Evolutionary conservation across 1,140 invertebrate genomes (phyloP), one percentile per base, ranked within the genome.

Genomic region (Octopus bimaculoides): DNA sequence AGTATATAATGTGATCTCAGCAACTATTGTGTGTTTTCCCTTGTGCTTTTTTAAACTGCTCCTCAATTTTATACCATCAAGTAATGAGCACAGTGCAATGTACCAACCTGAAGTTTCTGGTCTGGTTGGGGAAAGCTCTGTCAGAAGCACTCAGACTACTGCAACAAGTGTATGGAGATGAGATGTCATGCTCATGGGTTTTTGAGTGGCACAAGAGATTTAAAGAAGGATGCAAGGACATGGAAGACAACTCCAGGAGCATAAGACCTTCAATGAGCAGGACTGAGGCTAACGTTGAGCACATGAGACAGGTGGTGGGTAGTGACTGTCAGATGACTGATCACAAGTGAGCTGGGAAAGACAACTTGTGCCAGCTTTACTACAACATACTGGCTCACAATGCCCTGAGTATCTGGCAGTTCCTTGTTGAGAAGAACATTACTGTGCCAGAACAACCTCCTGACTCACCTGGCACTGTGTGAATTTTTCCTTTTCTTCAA

Each of bases 191-290:
- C 26, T 41, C 26, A 41, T 41, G 26, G 26, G 26, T 41, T 41
- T 41, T 41, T 41, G 26, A 41, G 26, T 41, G 61, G 61, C 61
- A n/a, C 1, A 66, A 66, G 61, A 66, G 61, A n/a, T 66, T 66
- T n/a, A 66, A 66, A 66, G 61, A 66, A n/a, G 61, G 61, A 66
- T n/a, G n/a, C n/a, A n/a, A 66, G 61, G 61, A 66, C 61, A 66
- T 66, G 61, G 61, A 66, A 66, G 61, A 66, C 61, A n/a, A 66
- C 61, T n/a, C 61, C 61, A 66, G 61, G 61, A 66, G n/a, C n/a
- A n/a, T 1, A 66, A 66, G 61, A n/a, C 61, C 61, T 66, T 66
- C 61, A 66, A 66, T 66, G 61, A 66, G 61, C 61, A 66, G 12
- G 61, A 41, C 26, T 41, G 26, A 41, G 26, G 26, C 26, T 41